phyloP scores from a whole-genome alignment of 2,888 invertebrate genomes.

The Lamellibrachia satsuma region DNA sequence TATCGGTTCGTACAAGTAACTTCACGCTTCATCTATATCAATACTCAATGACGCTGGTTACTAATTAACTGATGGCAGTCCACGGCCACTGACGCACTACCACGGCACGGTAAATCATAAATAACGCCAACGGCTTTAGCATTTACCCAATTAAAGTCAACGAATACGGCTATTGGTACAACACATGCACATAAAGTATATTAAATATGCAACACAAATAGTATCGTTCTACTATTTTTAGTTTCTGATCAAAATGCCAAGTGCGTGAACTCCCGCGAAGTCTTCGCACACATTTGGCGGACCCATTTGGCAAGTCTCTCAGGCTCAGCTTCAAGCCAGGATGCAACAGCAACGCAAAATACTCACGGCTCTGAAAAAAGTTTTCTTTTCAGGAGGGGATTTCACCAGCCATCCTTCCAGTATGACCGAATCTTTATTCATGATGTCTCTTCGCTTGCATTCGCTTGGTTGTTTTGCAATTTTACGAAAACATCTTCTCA shows the following conservation, averaged over 20 bases:
- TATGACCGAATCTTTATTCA: slow-evolving; percentile 2
- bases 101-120: too few relatives aligned
- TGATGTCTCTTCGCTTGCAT: background rate
- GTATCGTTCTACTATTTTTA: background rate
- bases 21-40: background rate
- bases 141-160: background rate
- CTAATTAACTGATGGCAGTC: too few relatives aligned
- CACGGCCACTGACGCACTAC: too few relatives aligned
- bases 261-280: background rate
- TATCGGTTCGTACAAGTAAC: background rate
- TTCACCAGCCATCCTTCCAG: slow-evolving; percentile 87
- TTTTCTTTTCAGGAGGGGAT: slow-evolving; percentile 89
- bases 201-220: background rate
- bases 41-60: too few relatives aligned
- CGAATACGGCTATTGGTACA: background rate
- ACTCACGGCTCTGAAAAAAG: slow-evolving; percentile 25
- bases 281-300: background rate
- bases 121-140: too few relatives aligned
- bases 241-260: background rate
- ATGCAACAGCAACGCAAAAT: background rate
- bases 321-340: background rate
- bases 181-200: background rate
- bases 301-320: background rate
- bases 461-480: background rate
- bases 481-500: background rate